Evolutionary conservation across 2,797 vertebrate genomes (phyloP), one percentile per base, ranked within the genome.

Genomic region (Propithecus deckenii): DNA sequence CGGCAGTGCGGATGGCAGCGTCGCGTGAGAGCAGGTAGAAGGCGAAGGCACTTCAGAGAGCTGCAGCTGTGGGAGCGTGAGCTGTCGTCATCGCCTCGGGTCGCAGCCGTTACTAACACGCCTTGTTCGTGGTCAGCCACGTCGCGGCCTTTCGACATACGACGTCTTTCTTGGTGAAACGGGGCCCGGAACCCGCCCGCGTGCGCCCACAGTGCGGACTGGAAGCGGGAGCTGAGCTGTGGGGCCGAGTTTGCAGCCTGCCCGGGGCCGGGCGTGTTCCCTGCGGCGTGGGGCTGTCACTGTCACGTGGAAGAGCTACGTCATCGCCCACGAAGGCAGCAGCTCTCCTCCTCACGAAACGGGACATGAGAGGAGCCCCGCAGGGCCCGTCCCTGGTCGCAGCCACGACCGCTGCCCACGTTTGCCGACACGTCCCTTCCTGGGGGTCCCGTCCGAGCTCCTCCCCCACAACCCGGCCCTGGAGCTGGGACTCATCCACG

Each of bases 381-480:
- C 30, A 11, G 30, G 48, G 30, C 46, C 28, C 17, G 30, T 4
- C 2, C 0, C 38, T 72, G 30, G 13, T 28, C 41, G 23, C 11
- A 72, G 38, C 12, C 7, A 25, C 11, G 69, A 23, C 69, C 13
- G 13, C 38, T 43, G 23, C 14, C 25, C 41, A 25, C 71, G 7
- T 43, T 8, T 7, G 71, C 17, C 11, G 46, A 75, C 46, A 50
- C 10, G 18, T 5, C 72, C 30, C 43, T 17, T 46, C 30, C 30
- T 1, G 2, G 46, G 43, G 30, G 3, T 72, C 50, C 30, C 43
- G 17, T 75, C 0, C 0, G 46, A 32, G 30, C 0, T n/a, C 41
- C 46, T 52, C n/a, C n/a, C 5, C 67, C 11, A 15, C 25, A 4
- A 4, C 65, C 30, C 4, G 1, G 3, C 43, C 59, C 79, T 65